Conservation (phyloP, 2,113 vertebrate genomes). For the Aleadryas rufinucha region DNA sequence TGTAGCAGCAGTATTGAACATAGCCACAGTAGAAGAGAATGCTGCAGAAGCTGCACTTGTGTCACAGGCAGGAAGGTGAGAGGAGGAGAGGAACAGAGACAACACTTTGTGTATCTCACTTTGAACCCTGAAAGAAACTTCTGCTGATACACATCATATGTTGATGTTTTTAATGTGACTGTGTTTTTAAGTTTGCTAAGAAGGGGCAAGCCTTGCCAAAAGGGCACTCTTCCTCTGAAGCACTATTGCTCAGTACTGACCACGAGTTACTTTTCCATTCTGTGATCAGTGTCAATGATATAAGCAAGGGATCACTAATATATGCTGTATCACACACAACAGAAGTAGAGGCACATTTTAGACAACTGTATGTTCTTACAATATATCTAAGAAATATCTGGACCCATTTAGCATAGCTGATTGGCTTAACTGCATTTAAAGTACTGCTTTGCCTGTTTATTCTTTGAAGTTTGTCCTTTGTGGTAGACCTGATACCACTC, state of each 20-base stretch:
- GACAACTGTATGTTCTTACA: rapidly evolving
- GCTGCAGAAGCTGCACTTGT: neutral
- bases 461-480: neutral
- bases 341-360: neutral
- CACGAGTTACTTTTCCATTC: neutral
- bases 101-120: neutral
- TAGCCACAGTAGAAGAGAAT: neutral
- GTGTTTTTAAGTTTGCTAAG: neutral
- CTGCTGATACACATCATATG: neutral
- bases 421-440: neutral
- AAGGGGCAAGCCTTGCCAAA: neutral
- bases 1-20: neutral
- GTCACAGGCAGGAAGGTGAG: neutral
- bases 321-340: neutral
- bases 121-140: neutral
- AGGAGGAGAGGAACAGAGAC: neutral
- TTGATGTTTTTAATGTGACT: neutral
- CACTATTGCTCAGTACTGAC: neutral
- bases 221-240: neutral
- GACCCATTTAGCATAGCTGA: neutral
- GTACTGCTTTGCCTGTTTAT: neutral
- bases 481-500: neutral
- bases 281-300: neutral
- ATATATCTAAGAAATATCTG: neutral
- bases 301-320: neutral